These are phyloP conservation scores for Chelonus insularis DNA, from an alignment of 1,140 invertebrate species.

Conservation along the genomic window DNA sequence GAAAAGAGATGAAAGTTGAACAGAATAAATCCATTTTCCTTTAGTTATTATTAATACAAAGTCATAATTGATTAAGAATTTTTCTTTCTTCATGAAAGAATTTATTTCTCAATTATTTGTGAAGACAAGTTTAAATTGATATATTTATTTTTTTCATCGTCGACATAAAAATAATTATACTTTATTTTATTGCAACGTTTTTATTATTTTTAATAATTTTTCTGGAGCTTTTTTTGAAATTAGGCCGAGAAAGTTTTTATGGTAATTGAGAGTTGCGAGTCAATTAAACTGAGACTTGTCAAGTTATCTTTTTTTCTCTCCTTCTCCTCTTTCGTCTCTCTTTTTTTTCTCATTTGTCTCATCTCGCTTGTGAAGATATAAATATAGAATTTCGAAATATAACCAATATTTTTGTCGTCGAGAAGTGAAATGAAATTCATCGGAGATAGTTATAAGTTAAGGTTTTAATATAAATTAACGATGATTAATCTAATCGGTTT, in stretches of 20 bases:
- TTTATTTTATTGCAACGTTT: not conserved
- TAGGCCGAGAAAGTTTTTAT: not conserved
- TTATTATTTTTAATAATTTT: not conserved
- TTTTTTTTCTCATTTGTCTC: not conserved
- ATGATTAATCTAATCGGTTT: not conserved
- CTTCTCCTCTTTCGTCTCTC: not conserved
- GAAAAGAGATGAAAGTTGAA: no score
- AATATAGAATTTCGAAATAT: constrained; percentile 62
- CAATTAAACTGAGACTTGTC: constrained; percentile 22
- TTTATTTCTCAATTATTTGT: no score
- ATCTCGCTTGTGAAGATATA: constrained; percentile 42
- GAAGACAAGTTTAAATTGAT: no score
- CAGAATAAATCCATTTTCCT: no score
- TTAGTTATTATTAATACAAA: no score
- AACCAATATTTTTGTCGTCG: constrained; percentile 62
- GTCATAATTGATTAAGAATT: no score
- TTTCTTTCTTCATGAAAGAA: no score
- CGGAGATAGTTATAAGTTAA: not conserved
- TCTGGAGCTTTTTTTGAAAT: not conserved
- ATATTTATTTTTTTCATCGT: no score
- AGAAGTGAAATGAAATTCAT: constrained; percentile 54
- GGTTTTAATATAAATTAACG: not conserved
- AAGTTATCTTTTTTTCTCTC: not conserved
- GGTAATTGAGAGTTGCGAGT: constrained; percentile 17
- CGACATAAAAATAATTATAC: not conserved